Base-by-base conservation (phyloP, 1,140 invertebrate genomes). In the Achroia grisella region DNA sequence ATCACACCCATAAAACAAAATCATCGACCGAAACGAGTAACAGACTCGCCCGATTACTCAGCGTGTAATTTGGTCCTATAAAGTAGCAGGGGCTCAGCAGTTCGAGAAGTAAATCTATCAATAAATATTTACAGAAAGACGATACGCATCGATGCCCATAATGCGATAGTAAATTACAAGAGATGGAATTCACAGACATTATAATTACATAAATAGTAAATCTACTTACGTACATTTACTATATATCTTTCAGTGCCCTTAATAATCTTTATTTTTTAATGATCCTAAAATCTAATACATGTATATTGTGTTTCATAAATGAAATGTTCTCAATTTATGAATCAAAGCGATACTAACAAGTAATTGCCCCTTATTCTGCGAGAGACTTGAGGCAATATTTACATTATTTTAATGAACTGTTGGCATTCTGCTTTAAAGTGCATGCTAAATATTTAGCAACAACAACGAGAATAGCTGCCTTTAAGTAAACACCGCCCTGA, bases 51-150 rank as follows among this genome's bases (percentile, higher is more conserved):
- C 64, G 63, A 71, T 82, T 82, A 73, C 62, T 79, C 72, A 76
- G 51, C 49, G 65, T 62, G 58, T 74, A 78, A 82, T 79, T 79
- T 72, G 56, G 66, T 68, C 57, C 52, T 65, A 56, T 43, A 49
- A 48, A 59, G 49, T 58, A 56, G 52, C 44, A 44, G 52, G 49
- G 59, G 62, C 64, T 49, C 54, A 63, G 62, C 60, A 23, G 17
- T 23, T 56, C 52, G 47, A 63, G 52, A 44, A 59, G 77, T 79
- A 77, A 77, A 70, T 68, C 71, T 75, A 77, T 76, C 71, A 57
- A 75, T 77, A 82, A 75, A 81, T 78, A 78, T 77, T 82, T 77
- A 76, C 60, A 65, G 58, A 49, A 65, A 65, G 70, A 64, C 67
- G 69, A 68, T 65, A 58, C 64, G 72, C 70, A 62, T 61, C 58